Evolutionary conservation across 2,113 vertebrate species (phyloP), one percentile per base, ranked within the genome.

Genomic region (Nothobranchius furzeri): DNA sequence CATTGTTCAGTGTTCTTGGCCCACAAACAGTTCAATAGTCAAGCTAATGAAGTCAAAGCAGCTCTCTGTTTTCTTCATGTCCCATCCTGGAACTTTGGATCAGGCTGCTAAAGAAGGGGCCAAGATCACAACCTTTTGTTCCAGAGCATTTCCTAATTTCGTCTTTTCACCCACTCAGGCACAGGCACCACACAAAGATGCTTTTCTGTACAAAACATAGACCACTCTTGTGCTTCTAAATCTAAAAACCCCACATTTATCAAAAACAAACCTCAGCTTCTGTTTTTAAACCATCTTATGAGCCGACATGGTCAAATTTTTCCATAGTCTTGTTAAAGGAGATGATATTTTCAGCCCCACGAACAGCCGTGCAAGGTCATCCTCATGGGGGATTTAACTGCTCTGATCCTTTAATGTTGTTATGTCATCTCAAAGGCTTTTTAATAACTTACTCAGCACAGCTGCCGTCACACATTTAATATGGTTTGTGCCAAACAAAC

Each of bases 111-210:
- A 63, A 78, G 37, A 52, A 43, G 15, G 30, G 30, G 61, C 75
- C 68, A 78, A 70, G 82, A 60, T 56, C 53, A 6, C 15, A 82
- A 75, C 86, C 84, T 84, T 88, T 83, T 74, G 78, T 84, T 80
- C 76, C 73, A 11, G 53, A 15, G 36, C n/a, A 36, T 83, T 45
- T 85, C 56, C 69, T 73, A 40, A 43, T 49, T 52, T 47, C 45
- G 68, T 65, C 30, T 0, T 67, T 55, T 60, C 54, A 60, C 61
- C 71, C 71, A 70, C 58, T 45, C 17, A 7, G n/a, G 12, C 58
- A 35, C 15, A 35, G 24, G 17, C 17, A 6, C 7, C n/a, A 60
- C 7, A 49, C 79, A 78, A 24, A 69, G 40, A 37, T 0, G 2
- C 15, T 7, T 40, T 68, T 49, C 10, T 75, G 13, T 51, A 15